Percentiles rank a stretch among this genome's conserved stretches.
Evolutionary conservation across 1,140 invertebrate genomes (phyloP).

Genomic region (Lepidurus packardi): DNA sequence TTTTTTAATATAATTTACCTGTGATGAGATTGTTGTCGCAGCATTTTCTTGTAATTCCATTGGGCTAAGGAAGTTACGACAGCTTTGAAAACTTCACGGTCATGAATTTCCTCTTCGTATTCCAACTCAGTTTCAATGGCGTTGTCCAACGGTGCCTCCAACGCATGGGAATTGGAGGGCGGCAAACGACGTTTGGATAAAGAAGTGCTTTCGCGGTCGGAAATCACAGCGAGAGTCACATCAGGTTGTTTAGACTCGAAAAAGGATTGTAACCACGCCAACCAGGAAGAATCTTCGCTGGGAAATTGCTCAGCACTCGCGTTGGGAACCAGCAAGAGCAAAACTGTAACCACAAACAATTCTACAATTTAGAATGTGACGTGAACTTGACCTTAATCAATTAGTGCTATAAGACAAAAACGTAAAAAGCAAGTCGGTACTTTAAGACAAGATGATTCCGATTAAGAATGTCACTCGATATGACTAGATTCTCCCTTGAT

Average conservation of each 20-base stretch:
- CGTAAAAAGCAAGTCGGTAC: neutral
- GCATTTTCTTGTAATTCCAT: slow-evolving; percentile 44
- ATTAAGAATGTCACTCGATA: neutral
- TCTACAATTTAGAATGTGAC: neutral
- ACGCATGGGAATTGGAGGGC: neutral
- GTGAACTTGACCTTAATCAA: too few species aligned
- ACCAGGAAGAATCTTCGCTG: slow-evolving; percentile 12
- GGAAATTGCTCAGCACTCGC: neutral
- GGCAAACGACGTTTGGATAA: neutral
- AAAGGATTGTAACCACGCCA: neutral
- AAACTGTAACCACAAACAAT: neutral
- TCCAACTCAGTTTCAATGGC: slow-evolving; percentile 33
- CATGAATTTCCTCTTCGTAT: slow-evolving; percentile 50
- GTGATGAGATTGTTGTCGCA: slow-evolving; percentile 10
- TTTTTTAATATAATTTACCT: neutral
- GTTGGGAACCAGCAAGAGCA: neutral
- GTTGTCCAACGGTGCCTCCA: slow-evolving; percentile 26
- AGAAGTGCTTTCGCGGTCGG: neutral
- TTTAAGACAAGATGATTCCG: neutral
- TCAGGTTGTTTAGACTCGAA: neutral
- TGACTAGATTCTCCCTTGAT: too few species aligned
- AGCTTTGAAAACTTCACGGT: slow-evolving; percentile 52
- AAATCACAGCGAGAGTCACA: neutral
- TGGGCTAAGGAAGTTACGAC: slow-evolving; percentile 53
- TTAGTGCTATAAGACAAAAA: neutral